A percentile compares a stretch with the other conserved stretches of the same genome.
Evolutionary conservation across 2,113 vertebrate genomes (phyloP).

Genomic region (Phalacrocorax pelagicus): DNA sequence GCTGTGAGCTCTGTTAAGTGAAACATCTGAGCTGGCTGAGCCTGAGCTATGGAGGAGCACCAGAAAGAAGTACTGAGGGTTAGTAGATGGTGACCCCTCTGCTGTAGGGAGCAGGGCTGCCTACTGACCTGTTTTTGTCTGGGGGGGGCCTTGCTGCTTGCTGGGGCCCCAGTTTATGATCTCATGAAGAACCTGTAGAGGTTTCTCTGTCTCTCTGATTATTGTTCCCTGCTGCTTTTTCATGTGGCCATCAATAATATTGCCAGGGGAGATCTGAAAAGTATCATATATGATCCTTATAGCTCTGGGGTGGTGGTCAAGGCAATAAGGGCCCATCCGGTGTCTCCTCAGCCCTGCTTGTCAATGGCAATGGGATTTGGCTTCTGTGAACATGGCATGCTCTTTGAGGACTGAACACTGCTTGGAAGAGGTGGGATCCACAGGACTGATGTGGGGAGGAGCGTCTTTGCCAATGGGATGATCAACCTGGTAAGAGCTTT

Average conservation of each 20-base stretch:
- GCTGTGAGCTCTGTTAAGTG: not conserved
- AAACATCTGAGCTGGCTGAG: not conserved
- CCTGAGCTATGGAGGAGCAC: not conserved
- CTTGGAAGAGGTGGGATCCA: not conserved
- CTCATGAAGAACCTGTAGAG: not conserved
- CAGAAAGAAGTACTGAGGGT: not conserved
- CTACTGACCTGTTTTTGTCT: not conserved
- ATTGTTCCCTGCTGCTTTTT: not conserved
- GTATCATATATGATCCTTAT: not conserved
- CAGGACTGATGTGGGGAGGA: not conserved
- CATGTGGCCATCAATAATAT: not conserved
- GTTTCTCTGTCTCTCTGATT: not conserved
- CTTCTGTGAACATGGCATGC: not conserved
- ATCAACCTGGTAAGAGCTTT: not conserved
- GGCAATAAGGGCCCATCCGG: not conserved
- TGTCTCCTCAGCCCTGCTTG: not conserved
- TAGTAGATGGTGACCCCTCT: not conserved
- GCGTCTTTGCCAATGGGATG: not conserved
- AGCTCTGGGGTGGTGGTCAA: not conserved
- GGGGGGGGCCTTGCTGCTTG: not conserved
- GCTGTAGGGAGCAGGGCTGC: not conserved
- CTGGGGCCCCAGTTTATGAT: not conserved
- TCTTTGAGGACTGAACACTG: not conserved
- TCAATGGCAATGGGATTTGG: fast-evolving
- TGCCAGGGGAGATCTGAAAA: not conserved